These are phyloP conservation scores for Ictalurus furcatus DNA, from an alignment of 2,113 vertebrate genomes.

Conservation along the genomic window DNA sequence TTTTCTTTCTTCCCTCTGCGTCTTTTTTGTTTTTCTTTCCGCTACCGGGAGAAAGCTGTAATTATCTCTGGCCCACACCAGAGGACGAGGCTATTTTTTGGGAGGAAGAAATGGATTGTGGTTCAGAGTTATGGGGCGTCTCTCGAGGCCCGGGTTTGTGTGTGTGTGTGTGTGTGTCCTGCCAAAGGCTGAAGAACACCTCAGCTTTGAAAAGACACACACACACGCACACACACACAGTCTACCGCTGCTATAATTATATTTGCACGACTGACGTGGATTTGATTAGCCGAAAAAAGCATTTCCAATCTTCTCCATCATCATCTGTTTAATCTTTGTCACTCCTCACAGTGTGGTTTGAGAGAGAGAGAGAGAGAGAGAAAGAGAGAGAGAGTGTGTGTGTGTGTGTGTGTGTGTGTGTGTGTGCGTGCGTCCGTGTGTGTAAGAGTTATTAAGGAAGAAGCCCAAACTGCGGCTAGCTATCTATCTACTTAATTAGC, in stretches of 20 bases:
- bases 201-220: constrained; percentile 20
- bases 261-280: not conserved
- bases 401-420: no score
- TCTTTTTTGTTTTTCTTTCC: constrained; percentile 69
- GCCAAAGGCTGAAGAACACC: constrained; percentile 37
- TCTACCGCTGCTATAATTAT: constrained; percentile 15
- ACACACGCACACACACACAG: constrained; percentile 3
- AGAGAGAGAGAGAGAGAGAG: no score
- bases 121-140: constrained; percentile 54
- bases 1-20: not conserved
- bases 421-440: not conserved
- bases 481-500: not conserved
- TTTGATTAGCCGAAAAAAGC: constrained; percentile 3
- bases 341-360: not conserved
- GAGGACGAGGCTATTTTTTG: constrained; percentile 52
- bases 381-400: no score
- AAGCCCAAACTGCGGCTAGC: not conserved
- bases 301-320: constrained; percentile 1
- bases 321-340: not conserved
- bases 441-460: not conserved
- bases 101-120: constrained; percentile 46
- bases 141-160: constrained; percentile 54
- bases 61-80: constrained; percentile 72
- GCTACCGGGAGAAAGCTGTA: constrained; percentile 69
- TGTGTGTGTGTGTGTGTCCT: not conserved